Conservation (phyloP, 2,113 vertebrate species). For the Formicarius rufipectus region DNA sequence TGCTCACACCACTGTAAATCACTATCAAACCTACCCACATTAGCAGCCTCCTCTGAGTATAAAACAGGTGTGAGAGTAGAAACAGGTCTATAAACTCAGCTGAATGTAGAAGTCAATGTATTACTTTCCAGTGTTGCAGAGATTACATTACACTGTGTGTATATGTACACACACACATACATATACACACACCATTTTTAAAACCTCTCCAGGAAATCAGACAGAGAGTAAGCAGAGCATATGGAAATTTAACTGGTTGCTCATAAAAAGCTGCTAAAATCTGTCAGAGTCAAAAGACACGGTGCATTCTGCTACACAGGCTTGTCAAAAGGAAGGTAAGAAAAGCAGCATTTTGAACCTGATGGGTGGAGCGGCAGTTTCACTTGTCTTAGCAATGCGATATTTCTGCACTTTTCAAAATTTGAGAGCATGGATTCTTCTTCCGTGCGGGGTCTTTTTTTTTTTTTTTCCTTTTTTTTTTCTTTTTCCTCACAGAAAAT, state of each 20-base stretch:
- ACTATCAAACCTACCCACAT: not conserved
- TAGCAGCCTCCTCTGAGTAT: not conserved
- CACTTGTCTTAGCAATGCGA: not conserved
- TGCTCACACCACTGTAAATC: not conserved
- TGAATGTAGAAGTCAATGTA: not conserved
- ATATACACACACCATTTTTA: not conserved
- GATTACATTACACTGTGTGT: not conserved
- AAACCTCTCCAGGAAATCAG: not conserved
- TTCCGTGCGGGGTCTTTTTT: not conserved
- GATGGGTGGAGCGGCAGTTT: not conserved
- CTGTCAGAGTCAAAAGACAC: not conserved
- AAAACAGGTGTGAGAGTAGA: not conserved
- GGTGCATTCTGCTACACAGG: not conserved
- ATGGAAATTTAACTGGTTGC: constrained; percentile 4
- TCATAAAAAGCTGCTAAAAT: constrained; percentile 51
- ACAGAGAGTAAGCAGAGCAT: not conserved
- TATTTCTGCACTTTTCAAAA: not conserved
- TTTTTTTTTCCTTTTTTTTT: not conserved
- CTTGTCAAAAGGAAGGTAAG: not conserved
- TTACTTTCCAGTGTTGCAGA: not conserved
- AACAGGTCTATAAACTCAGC: constrained; percentile 5
- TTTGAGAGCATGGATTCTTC: not conserved
- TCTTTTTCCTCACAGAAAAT: not conserved
- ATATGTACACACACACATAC: not conserved
- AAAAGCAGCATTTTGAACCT: constrained; percentile 1